These are phyloP conservation scores for Cataglyphis cursor DNA, from an alignment of 2,888 invertebrate species.

Conservation along the genomic window DNA sequence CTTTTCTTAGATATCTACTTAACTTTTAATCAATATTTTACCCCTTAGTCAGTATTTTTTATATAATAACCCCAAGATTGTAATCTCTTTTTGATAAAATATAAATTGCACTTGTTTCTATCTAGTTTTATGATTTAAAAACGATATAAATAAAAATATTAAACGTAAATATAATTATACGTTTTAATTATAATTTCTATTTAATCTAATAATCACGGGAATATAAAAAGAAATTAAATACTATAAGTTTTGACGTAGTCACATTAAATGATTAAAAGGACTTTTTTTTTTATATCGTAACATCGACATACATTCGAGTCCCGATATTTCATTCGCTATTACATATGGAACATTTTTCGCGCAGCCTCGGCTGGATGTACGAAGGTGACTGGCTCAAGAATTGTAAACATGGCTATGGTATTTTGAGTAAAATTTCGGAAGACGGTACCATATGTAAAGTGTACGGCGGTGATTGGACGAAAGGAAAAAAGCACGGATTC, in stretches of 20 bases:
- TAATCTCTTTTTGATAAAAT: not conserved
- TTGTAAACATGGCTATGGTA: slow-evolving; percentile 89
- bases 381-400: slow-evolving; percentile 89
- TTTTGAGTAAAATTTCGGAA: slow-evolving; percentile 81
- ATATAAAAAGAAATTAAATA: slow-evolving; percentile 8
- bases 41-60: not conserved
- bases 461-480: slow-evolving; percentile 89
- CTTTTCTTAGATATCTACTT: not conserved
- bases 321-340: slow-evolving; percentile 6
- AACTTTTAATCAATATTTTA: not conserved
- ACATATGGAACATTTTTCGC: not conserved
- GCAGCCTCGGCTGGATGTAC: slow-evolving; percentile 86
- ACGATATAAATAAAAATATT: not conserved
- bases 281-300: not conserved
- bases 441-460: slow-evolving; percentile 62
- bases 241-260: not conserved
- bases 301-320: not conserved
- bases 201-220: not conserved
- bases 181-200: not conserved
- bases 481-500: slow-evolving; percentile 88
- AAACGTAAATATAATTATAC: not conserved
- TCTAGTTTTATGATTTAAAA: not conserved
- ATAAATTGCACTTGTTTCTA: not conserved
- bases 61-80: not conserved
- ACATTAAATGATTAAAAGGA: not conserved